Evolutionary conservation across 2,113 vertebrate species (phyloP).

Genomic region (Porphyrio hochstetteri): DNA sequence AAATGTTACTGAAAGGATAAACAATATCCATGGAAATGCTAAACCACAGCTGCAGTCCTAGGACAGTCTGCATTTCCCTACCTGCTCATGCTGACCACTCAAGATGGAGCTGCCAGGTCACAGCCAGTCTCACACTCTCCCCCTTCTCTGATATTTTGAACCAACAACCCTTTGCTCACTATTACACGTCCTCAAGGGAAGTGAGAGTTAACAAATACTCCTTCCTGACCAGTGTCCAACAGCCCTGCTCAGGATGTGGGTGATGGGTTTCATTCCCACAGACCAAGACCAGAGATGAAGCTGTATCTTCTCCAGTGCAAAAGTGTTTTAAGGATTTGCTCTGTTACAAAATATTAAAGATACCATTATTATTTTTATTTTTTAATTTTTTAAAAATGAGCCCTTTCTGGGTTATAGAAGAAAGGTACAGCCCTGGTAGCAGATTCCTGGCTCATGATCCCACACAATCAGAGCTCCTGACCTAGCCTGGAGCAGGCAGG

Average conservation of each 20-base stretch:
- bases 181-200: not conserved
- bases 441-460: not conserved
- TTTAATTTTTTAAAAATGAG: not conserved
- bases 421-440: not conserved
- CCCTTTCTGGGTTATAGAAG: not conserved
- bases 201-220: not conserved
- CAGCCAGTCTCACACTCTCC: fast-evolving
- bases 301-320: not conserved
- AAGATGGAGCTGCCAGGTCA: not conserved
- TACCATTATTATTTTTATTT: too few relatives aligned
- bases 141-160: not conserved
- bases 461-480: not conserved
- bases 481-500: not conserved
- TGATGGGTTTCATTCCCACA: not conserved
- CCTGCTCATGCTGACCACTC: not conserved
- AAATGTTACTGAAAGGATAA: not conserved
- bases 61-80: not conserved
- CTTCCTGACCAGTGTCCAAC: fast-evolving
- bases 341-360: not conserved
- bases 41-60: not conserved
- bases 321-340: not conserved
- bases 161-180: not conserved
- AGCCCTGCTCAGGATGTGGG: too few relatives aligned
- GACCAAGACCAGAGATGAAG: not conserved
- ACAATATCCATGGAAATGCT: fast-evolving